phyloP scores from a whole-genome alignment of 2,113 vertebrate genomes.

The Clupea harengus region DNA sequence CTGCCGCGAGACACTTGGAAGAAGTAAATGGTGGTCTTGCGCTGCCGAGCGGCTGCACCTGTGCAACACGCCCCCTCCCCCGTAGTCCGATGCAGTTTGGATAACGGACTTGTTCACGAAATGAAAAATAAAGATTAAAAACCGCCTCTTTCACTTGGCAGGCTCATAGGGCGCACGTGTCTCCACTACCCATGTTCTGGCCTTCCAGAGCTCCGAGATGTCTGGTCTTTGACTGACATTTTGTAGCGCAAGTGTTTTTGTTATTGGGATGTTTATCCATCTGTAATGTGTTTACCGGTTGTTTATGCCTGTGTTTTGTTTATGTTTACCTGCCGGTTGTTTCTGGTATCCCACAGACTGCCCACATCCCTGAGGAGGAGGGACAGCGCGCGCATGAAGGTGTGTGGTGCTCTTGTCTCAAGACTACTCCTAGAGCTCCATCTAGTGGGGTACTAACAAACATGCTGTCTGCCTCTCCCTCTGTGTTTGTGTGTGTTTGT shows the following conservation, averaged over 20 bases:
- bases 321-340: conserved; percentile 9
- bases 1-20: conserved; percentile 9
- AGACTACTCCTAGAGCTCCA: conserved; percentile 21
- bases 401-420: conserved; percentile 43
- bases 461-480: not conserved
- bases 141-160: not conserved
- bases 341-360: conserved; percentile 63
- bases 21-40: not conserved
- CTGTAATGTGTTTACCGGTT: not conserved
- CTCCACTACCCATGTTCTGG: not conserved
- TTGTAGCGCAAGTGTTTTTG: not conserved
- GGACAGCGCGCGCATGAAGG: conserved; percentile 70
- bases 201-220: not conserved
- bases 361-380: conserved; percentile 73
- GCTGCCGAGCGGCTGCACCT: not conserved
- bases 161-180: not conserved
- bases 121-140: not conserved
- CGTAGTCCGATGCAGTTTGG: not conserved
- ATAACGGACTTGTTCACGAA: not conserved
- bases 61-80: not conserved
- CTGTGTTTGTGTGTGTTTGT: not conserved
- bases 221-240: not conserved
- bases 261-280: not conserved
- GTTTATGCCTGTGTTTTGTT: not conserved
- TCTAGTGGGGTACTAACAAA: conserved; percentile 24